phyloP scores from a whole-genome alignment of 2,113 vertebrate species.

The Salvelinus alpinus region DNA sequence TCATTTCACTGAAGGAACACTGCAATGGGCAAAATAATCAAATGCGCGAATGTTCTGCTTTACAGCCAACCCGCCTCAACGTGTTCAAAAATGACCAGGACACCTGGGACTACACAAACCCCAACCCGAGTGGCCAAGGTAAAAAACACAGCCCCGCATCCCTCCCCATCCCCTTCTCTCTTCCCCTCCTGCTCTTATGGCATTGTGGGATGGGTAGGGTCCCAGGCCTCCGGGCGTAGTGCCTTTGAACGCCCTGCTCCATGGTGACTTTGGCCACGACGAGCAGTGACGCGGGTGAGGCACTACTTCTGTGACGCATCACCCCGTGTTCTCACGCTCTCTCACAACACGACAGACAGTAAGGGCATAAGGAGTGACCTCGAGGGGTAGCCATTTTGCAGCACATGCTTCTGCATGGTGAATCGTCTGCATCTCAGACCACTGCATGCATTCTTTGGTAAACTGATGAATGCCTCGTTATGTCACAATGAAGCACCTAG shows the following conservation, averaged over 20 bases:
- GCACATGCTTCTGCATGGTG: constrained; percentile 53
- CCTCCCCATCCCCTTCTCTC: constrained; percentile 5
- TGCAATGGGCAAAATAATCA: neutral
- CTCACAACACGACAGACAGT: constrained; percentile 58
- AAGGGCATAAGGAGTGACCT: constrained; percentile 72
- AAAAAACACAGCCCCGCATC: constrained; percentile 48
- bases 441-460: neutral
- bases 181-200: constrained; percentile 69
- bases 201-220: constrained; percentile 68
- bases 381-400: constrained; percentile 43
- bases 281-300: constrained; percentile 24
- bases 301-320: constrained; percentile 57
- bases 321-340: constrained; percentile 46
- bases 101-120: constrained; percentile 97
- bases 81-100: constrained; percentile 98
- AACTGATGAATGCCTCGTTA: constrained; percentile 19
- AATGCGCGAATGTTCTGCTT: constrained; percentile 5
- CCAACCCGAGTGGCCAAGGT: constrained; percentile 94
- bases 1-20: too few relatives aligned
- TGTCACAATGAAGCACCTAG: constrained; percentile 24
- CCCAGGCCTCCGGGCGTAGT: constrained; percentile 58
- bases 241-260: constrained; percentile 46
- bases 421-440: neutral
- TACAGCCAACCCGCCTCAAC: constrained; percentile 90
- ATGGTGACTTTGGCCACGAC: neutral